Evolutionary conservation across 2,888 invertebrate genomes (phyloP).

Genomic region (Cyaniris semiargus): DNA sequence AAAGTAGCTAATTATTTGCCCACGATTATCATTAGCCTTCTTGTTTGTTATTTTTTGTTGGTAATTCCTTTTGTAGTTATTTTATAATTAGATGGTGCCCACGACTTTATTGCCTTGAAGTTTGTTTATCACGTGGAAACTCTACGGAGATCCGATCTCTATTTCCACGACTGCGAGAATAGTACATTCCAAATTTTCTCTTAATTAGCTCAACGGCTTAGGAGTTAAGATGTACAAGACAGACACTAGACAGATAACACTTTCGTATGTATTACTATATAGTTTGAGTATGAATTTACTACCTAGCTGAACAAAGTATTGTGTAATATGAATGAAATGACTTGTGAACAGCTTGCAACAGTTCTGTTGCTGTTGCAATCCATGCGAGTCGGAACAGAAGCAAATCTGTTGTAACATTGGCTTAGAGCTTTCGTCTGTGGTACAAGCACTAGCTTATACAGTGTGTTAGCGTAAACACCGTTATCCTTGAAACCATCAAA

Average conservation of each 20-base stretch:
- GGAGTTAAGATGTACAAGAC: no score
- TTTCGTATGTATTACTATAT: no score
- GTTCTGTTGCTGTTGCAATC: conserved; percentile 54
- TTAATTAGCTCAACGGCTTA: neutral
- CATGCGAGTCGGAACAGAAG: conserved; percentile 57
- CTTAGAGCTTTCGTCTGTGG: conserved; percentile 59
- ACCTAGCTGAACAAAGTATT: neutral
- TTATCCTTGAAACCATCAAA: no score
- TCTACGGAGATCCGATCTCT: no score
- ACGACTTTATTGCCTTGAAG: neutral
- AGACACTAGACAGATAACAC: no score
- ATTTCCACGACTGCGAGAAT: no score
- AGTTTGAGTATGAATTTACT: no score
- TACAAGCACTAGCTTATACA: conserved; percentile 43
- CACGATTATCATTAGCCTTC: neutral
- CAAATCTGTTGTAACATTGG: conserved; percentile 77
- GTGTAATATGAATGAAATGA: neutral
- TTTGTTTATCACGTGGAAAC: neutral
- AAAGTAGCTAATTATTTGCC: neutral
- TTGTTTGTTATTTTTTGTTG: neutral
- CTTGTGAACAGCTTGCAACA: neutral
- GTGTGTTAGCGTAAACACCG: no score
- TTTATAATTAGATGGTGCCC: no score
- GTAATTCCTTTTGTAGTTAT: no score
- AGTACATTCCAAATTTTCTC: neutral